A percentile compares a stretch with the other conserved stretches of the same genome.
These are phyloP conservation scores for Drosophila ustulata DNA, from an alignment of 2,888 invertebrate genomes.

Conservation along the genomic window DNA sequence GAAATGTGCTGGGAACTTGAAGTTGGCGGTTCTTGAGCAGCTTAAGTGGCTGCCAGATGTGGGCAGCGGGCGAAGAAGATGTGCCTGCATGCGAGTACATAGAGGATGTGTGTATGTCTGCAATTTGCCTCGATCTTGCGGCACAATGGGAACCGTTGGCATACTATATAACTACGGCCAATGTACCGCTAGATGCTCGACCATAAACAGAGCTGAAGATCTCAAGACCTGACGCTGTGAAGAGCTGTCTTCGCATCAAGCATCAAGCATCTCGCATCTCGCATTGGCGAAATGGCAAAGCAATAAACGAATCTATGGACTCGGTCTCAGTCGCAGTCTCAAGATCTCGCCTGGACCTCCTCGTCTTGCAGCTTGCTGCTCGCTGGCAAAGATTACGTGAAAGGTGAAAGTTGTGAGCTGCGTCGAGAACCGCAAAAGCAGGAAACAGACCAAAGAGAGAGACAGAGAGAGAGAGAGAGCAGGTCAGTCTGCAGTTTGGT, in stretches of 20 bases:
- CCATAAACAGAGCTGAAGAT: constrained; percentile 63
- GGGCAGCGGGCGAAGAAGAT: neutral
- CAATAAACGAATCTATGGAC: constrained; percentile 64
- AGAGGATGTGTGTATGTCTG: constrained; percentile 16
- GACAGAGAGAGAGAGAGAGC: constrained; percentile 2
- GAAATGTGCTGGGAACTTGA: neutral
- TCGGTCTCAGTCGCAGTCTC: neutral
- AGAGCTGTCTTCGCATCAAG: constrained; percentile 29
- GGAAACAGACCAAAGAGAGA: constrained; percentile 40
- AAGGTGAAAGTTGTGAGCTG: constrained; percentile 84
- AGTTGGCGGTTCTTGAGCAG: neutral
- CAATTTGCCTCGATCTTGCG: constrained; percentile 50
- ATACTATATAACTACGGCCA: constrained; percentile 51
- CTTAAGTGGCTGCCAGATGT: constrained; percentile 2
- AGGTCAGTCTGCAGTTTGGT: constrained; percentile 34
- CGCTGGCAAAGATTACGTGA: constrained; percentile 83
- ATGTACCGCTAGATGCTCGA: constrained; percentile 70
- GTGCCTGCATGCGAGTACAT: neutral
- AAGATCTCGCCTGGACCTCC: constrained; percentile 24
- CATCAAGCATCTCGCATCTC: constrained; percentile 4
- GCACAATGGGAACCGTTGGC: constrained; percentile 49
- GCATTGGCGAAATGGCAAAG: constrained; percentile 64
- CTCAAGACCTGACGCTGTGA: constrained; percentile 1
- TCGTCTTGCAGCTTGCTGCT: constrained; percentile 16
- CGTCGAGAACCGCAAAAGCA: constrained; percentile 70